These are phyloP conservation scores for Sebastes matsubarae DNA, from an alignment of 2,797 vertebrate species.

Conservation along the genomic window DNA sequence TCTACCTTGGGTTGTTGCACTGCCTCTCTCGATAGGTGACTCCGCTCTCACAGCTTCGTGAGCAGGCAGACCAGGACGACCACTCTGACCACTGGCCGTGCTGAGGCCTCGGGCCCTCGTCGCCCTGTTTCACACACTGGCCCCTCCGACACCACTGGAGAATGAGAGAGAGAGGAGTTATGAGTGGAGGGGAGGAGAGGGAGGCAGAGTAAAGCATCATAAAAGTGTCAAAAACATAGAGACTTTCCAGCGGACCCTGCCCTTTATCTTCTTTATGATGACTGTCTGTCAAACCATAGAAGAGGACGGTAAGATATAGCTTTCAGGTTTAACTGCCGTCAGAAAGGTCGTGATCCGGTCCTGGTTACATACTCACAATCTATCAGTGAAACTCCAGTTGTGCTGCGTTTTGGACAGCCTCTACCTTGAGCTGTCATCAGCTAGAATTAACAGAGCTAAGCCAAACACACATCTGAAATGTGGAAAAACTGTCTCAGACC, in stretches of 20 bases:
- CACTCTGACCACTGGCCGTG: conserved; percentile 90
- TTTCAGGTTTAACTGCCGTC: conserved; percentile 40
- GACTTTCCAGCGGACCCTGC: conserved; percentile 10
- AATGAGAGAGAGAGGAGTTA: conserved; percentile 1
- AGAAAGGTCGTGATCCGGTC: conserved; percentile 1
- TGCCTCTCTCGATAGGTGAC: conserved; percentile 88
- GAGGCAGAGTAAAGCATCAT: background rate
- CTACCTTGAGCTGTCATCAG: conserved; percentile 48
- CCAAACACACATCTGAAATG: conserved; percentile 43
- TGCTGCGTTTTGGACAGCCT: conserved; percentile 21
- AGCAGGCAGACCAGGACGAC: conserved; percentile 89
- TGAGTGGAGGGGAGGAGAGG: background rate
- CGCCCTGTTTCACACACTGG: conserved; percentile 91
- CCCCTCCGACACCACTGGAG: conserved; percentile 91
- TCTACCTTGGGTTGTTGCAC: conserved; percentile 88
- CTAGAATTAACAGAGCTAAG: conserved; percentile 29
- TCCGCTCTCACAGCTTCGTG: conserved; percentile 90
- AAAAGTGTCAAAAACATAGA: conserved; percentile 25
- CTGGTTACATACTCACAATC: conserved; percentile 34
- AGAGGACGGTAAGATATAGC: conserved; percentile 9
- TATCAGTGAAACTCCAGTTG: conserved; percentile 34
- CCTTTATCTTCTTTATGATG: conserved; percentile 36
- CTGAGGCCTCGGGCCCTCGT: conserved; percentile 86
- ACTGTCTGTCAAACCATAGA: conserved; percentile 21
- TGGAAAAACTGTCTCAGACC: conserved; percentile 39